Base-by-base conservation (phyloP, 2,113 vertebrate species). In the Oryzias melastigma region DNA sequence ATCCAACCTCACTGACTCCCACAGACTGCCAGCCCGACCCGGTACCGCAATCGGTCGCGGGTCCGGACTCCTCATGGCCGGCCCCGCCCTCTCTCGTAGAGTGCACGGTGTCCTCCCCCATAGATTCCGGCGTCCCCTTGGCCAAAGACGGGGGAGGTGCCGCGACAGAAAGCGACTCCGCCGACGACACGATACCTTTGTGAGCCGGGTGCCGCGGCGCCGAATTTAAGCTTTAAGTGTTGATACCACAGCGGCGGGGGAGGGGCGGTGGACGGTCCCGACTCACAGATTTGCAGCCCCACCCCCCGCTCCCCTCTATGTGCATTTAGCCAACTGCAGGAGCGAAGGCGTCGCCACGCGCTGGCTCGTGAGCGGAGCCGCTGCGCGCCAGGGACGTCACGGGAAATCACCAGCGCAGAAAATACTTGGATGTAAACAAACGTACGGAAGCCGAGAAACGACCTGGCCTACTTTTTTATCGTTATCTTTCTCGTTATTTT, bases 141-240 rank as follows among this genome's bases (percentile, higher is more conserved):
- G 44, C 78, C 41, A 93, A 80, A 0, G 92, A 91, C 67, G 92
- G 78, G 0, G 92, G 91, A 62, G 68, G 67, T 25, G 77, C 89
- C n/a, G 87, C 90, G 53, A 92, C 91, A 0, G 95, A 94, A 77
- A 92, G 85, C n/a, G 81, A 91, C 90, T 91, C 92, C 8, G 90
- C 93, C 87, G 94, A 94, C 0, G 92, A 93, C 45, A 87, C 89
- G 79, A 88, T 90, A 43, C 91, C 90, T 0, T 94, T 92, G 71
- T 92, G 90, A 92, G 76, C 20, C 56, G 53, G 52, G 22, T 10
- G 62, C 40, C 29, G 53, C 61, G 50, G 56, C 22, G 49, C 42
- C 51, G 41, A 76, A 58, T 65, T 18, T 54, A 71, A 71, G 76
- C 69, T 78, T 74, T 71, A 66, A 14, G 52, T 20, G 70, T 62